Base-by-base conservation (phyloP, 2,888 invertebrate genomes). In the Panzeria rudis region DNA sequence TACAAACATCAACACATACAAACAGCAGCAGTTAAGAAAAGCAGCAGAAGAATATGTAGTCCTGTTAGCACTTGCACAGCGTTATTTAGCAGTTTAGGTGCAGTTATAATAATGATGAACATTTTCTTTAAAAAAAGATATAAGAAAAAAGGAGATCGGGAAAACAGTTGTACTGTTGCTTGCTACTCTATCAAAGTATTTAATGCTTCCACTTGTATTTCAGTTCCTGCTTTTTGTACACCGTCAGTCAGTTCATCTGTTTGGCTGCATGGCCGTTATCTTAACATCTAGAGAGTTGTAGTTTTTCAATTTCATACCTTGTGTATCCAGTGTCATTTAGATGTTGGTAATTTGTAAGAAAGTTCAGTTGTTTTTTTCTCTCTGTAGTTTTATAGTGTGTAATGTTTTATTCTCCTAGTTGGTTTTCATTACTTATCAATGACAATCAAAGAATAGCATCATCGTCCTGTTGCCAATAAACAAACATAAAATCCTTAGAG, bases 251-350 rank as follows among this genome's bases (percentile, higher is more conserved):
- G 23, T 66, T 4, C 25, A 38, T 76, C 44, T 71, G 35, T 62
- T 44, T 44, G 47, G 44, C 13, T 64, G 41, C 15, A n/a, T 56
- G 76, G 29, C 56, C n/a, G n/a, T 35, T 69, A 73, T 78, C 61
- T 54, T 17, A 62, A 59, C 54, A 77, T 80, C 84, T 56, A 38
- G 77, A 72, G 84, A 81, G 35, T 81, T 82, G 50, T 69, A 54
- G 68, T 82, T 78, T 78, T 82, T 85, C 73, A 82, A 82, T 85
- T 85, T 85, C 77, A 69, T 78, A 85, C 81, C 84, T 82, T 61
- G 13, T 29, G 8, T 23, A 44, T 11, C 54, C 13, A 47, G 50
- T 17, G 38, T 50, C 38, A 32, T 56, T 56, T 47, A 32, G 64
- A 29, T n/a, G 32, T 38, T 15, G 50, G 38, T 61, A 66, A 76